A percentile compares a stretch with the other conserved stretches of the same genome.
phyloP scores from a whole-genome alignment of 2,888 invertebrate species.

The Oxystoma pomonae region DNA sequence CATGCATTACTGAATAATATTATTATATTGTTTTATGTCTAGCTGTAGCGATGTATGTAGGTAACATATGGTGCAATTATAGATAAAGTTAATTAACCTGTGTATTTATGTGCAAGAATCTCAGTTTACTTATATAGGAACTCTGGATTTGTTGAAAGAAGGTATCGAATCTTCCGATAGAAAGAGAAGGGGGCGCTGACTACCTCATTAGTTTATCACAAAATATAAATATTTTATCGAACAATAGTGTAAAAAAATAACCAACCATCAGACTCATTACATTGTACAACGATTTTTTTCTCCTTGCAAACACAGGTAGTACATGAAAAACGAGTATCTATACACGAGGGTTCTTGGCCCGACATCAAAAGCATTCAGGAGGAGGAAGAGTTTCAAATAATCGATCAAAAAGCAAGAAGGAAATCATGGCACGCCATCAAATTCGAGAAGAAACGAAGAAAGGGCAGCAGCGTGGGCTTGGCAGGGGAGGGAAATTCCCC shows the following conservation, averaged over 20 bases:
- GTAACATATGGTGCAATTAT: not conserved
- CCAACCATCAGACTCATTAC: too few relatives aligned
- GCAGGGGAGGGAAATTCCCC: slow-evolving; percentile 37
- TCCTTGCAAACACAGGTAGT: slow-evolving; percentile 36
- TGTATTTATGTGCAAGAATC: too few relatives aligned
- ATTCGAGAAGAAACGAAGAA: slow-evolving; percentile 46
- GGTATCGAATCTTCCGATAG: too few relatives aligned
- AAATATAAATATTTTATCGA: too few relatives aligned
- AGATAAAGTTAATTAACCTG: not conserved
- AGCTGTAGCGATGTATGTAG: not conserved
- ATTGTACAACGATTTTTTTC: too few relatives aligned
- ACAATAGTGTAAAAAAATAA: too few relatives aligned
- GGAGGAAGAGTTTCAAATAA: slow-evolving; percentile 35
- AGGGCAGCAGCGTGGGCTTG: slow-evolving; percentile 39
- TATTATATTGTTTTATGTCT: not conserved
- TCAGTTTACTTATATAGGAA: too few relatives aligned
- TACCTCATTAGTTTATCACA: too few relatives aligned
- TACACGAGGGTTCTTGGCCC: slow-evolving; percentile 37
- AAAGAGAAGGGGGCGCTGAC: too few relatives aligned
- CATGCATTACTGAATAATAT: too few relatives aligned
- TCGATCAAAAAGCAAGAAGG: slow-evolving; percentile 44
- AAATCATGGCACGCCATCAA: slow-evolving; percentile 49
- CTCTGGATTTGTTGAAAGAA: too few relatives aligned
- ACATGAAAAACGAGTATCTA: slow-evolving; percentile 43
- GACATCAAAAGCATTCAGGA: slow-evolving; percentile 32